Evolutionary conservation across 2,113 vertebrate genomes (phyloP).

Genomic region (Picathartes gymnocephalus): DNA sequence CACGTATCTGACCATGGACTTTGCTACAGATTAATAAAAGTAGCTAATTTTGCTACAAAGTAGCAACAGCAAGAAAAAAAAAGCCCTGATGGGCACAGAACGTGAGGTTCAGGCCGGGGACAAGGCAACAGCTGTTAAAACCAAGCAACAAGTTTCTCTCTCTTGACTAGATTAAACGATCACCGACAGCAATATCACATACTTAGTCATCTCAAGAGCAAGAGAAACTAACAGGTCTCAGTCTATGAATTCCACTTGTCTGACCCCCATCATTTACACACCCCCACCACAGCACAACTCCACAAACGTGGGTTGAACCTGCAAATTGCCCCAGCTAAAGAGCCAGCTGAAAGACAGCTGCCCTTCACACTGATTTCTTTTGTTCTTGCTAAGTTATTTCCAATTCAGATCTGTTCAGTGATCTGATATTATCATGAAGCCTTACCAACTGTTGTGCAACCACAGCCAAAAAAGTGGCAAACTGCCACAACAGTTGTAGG

Average conservation of each 20-base stretch:
- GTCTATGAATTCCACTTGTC: not conserved
- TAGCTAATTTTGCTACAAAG: not conserved
- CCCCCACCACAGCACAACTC: rapidly evolving
- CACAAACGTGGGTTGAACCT: rapidly evolving
- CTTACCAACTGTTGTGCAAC: not conserved
- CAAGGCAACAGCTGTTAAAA: not conserved
- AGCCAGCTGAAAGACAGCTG: not conserved
- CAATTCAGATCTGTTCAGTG: not conserved
- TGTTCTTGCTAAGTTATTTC: not conserved
- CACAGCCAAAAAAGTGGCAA: not conserved
- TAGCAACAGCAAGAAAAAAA: rapidly evolving
- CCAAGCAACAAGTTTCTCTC: not conserved
- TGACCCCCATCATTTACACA: rapidly evolving
- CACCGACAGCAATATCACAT: rapidly evolving
- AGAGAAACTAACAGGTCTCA: not conserved
- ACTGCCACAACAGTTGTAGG: not conserved
- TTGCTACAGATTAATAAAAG: not conserved
- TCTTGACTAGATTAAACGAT: not conserved
- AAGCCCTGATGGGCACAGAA: rapidly evolving
- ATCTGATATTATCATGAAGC: not conserved
- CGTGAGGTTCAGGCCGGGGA: not conserved
- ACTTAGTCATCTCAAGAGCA: not conserved
- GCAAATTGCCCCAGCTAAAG: not conserved
- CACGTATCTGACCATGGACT: not conserved
- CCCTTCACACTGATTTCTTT: not conserved